Evolutionary conservation across 2,888 invertebrate genomes (phyloP).

Genomic region (Heliconius erato): DNA sequence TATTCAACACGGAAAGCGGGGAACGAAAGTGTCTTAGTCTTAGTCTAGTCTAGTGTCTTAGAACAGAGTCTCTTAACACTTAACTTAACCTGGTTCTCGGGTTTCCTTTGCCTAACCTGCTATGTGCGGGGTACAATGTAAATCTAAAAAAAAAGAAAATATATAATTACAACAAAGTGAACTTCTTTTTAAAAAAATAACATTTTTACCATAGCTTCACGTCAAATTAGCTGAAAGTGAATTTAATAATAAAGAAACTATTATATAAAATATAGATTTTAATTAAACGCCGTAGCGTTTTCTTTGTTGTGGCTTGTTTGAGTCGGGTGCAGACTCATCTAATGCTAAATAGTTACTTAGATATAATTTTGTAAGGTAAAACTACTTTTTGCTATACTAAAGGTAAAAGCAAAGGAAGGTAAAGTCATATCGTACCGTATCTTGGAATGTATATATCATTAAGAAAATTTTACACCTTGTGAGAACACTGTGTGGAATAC

Average conservation of each 20-base stretch:
- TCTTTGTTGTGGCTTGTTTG: constrained; percentile 41
- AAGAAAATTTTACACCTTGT: too few relatives aligned
- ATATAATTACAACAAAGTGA: not conserved
- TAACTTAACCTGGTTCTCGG: not conserved
- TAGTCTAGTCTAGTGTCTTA: too few relatives aligned
- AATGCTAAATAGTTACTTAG: constrained; percentile 35
- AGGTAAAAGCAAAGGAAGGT: not conserved
- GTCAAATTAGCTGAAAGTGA: constrained; percentile 4
- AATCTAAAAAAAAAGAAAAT: not conserved
- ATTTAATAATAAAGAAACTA: constrained; percentile 1
- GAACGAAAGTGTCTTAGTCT: too few relatives aligned
- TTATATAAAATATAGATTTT: constrained; percentile 38
- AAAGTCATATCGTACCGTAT: not conserved
- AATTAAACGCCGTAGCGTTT: constrained; percentile 38
- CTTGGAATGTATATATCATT: too few relatives aligned
- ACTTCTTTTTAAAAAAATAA: not conserved
- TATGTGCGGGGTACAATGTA: not conserved
- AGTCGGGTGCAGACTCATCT: constrained; percentile 38
- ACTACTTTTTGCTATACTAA: not conserved
- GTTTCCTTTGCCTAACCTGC: not conserved
- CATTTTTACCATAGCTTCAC: not conserved
- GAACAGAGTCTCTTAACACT: too few relatives aligned
- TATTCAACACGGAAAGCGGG: too few relatives aligned
- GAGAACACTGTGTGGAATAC: too few relatives aligned
- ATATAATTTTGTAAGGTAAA: not conserved